Evolutionary conservation across 2,888 invertebrate genomes (phyloP).

Genomic region (Selenia dentaria): DNA sequence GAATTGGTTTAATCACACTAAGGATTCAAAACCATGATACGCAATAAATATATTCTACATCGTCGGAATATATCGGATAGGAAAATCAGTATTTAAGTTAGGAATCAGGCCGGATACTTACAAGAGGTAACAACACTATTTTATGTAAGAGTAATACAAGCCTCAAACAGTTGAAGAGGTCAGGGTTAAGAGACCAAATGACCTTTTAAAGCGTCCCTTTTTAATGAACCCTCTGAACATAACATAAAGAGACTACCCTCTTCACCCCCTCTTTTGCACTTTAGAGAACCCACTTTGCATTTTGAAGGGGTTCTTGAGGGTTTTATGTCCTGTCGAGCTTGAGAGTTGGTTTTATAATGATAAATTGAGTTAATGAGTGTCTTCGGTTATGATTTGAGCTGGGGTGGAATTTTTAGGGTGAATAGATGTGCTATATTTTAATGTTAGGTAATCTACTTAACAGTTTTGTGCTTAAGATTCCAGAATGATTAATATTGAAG

Average conservation of each 20-base stretch:
- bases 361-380: constrained; percentile 23
- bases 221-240: constrained; percentile 37
- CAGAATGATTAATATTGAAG: too few species aligned
- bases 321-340: constrained; percentile 18
- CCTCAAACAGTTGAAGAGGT: constrained; percentile 33
- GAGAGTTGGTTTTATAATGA: constrained; percentile 23
- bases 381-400: constrained; percentile 21
- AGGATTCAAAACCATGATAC: too few species aligned
- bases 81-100: too few species aligned
- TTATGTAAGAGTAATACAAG: constrained; percentile 23
- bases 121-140: constrained; percentile 6
- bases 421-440: constrained; percentile 8
- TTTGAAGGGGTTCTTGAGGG: constrained; percentile 14
- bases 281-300: constrained; percentile 20
- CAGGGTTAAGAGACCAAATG: constrained; percentile 28
- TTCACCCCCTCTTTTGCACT: constrained; percentile 21
- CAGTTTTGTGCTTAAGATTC: too few species aligned
- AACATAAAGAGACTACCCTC: constrained; percentile 24
- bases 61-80: too few species aligned
- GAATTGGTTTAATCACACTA: too few species aligned
- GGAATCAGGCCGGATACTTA: too few species aligned
- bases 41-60: too few species aligned
- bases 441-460: too few species aligned
- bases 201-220: constrained; percentile 32
- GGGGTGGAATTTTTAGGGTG: constrained; percentile 12